phyloP scores from a whole-genome alignment of 2,797 vertebrate genomes.

The Enteromius argenteus region DNA sequence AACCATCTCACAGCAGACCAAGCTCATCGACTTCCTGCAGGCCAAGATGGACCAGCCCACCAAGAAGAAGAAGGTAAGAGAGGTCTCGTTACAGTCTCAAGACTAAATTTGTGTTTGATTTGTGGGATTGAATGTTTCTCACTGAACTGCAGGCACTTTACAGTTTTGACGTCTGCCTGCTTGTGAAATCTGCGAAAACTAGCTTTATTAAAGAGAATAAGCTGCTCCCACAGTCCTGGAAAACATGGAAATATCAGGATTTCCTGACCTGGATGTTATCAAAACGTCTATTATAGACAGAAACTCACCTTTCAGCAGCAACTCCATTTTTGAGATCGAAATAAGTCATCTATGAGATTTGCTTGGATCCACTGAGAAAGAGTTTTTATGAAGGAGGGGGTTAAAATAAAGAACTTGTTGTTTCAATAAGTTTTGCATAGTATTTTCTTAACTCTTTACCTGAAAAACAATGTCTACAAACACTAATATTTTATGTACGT shows the following conservation, averaged over 20 bases:
- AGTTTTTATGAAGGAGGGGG: no score
- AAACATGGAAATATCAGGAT: neutral
- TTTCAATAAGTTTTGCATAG: no score
- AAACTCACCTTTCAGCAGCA: no score
- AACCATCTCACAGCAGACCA: conserved; percentile 98
- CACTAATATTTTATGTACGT: no score
- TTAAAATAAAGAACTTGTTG: no score
- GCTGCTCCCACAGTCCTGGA: neutral
- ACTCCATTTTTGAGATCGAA: no score
- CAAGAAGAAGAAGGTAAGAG: conserved; percentile 96
- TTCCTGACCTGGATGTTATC: neutral
- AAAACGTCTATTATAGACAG: neutral
- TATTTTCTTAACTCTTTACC: no score
- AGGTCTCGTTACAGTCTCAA: conserved; percentile 21
- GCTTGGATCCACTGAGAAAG: no score
- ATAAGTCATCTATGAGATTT: no score
- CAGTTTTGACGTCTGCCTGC: neutral
- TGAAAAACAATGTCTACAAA: no score
- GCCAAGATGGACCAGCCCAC: conserved; percentile 98
- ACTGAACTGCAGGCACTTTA: neutral
- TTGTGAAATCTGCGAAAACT: neutral
- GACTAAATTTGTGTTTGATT: neutral
- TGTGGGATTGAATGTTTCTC: neutral
- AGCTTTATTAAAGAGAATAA: neutral
- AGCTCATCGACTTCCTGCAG: conserved; percentile 98